Conservation (phyloP, 2,113 vertebrate genomes). For the Setophaga petechia region DNA sequence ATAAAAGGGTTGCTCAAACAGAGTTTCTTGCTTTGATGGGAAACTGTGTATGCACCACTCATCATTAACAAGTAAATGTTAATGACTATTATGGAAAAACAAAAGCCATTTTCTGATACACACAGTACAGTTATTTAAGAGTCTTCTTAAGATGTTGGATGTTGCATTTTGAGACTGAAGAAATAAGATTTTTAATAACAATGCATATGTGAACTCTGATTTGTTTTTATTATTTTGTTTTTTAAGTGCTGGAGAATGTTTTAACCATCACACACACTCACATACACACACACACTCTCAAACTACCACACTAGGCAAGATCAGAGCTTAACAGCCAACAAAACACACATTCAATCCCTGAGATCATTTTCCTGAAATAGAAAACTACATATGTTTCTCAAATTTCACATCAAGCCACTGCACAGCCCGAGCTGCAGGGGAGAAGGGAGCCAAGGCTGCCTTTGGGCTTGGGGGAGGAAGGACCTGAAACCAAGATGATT, state of each 20-base stretch:
- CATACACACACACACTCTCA: background rate
- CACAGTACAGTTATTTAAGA: constrained; percentile 20
- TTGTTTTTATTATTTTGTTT: background rate
- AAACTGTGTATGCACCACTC: constrained; percentile 6
- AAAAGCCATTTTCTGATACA: constrained; percentile 22
- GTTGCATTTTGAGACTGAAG: background rate
- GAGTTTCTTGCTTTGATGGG: background rate
- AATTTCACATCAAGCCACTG: constrained; percentile 84
- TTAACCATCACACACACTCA: constrained; percentile 46
- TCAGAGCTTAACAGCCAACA: constrained; percentile 79
- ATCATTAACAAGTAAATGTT: constrained; percentile 20
- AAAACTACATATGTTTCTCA: constrained; percentile 84
- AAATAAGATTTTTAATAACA: background rate
- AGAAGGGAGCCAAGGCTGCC: constrained; percentile 69
- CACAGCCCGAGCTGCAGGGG: constrained; percentile 72
- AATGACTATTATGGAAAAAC: constrained; percentile 37
- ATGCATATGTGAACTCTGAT: constrained; percentile 41
- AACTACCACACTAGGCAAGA: constrained; percentile 76
- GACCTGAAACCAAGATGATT: constrained; percentile 53
- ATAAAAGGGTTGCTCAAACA: constrained; percentile 23
- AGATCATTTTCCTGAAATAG: constrained; percentile 87
- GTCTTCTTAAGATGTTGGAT: constrained; percentile 2
- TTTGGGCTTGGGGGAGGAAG: constrained; percentile 36
- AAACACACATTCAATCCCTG: constrained; percentile 76
- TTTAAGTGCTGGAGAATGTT: constrained; percentile 45